A percentile compares a stretch with the other conserved stretches of the same genome.
Evolutionary conservation across 2,797 vertebrate genomes (phyloP).

Genomic region (Antrozous pallidus): DNA sequence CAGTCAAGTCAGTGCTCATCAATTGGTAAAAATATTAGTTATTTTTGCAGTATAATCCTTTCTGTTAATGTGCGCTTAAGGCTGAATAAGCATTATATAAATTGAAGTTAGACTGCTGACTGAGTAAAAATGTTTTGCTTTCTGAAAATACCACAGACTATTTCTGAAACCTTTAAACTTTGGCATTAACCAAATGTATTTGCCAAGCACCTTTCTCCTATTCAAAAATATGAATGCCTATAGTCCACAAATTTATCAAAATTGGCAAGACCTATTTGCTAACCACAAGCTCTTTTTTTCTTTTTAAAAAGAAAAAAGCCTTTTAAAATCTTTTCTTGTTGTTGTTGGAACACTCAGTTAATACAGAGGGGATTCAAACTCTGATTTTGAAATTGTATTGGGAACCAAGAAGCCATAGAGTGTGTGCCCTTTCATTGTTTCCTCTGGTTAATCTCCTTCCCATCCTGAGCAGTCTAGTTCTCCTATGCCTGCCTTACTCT

Average conservation of each 20-base stretch:
- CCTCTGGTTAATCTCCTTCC: background rate
- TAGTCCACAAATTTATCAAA: conserved; percentile 55
- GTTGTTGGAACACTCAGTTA: background rate
- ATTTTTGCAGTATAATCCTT: conserved; percentile 52
- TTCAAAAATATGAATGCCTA: conserved; percentile 42
- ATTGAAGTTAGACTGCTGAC: conserved; percentile 15
- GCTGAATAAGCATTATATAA: conserved; percentile 15
- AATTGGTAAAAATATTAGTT: conserved; percentile 33
- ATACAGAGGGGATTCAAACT: conserved; percentile 7
- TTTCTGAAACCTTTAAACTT: conserved; percentile 56
- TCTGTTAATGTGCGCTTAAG: conserved; percentile 47
- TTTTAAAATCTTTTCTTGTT: background rate
- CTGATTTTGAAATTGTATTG: conserved; percentile 18
- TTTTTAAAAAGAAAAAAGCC: background rate
- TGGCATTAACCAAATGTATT: conserved; percentile 37
- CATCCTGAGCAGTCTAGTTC: background rate
- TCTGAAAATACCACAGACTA: conserved; percentile 49
- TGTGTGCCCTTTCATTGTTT: background rate
- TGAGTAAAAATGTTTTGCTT: conserved; percentile 46
- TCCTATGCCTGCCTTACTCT: background rate
- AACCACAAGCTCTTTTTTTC: conserved; percentile 22
- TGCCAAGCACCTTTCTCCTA: conserved; percentile 44
- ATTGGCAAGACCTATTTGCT: conserved; percentile 45
- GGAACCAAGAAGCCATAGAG: background rate
- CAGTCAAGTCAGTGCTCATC: background rate